These are phyloP conservation scores for Pangasius larnaudii DNA, from an alignment of 2,797 vertebrate genomes.

Conservation along the genomic window DNA sequence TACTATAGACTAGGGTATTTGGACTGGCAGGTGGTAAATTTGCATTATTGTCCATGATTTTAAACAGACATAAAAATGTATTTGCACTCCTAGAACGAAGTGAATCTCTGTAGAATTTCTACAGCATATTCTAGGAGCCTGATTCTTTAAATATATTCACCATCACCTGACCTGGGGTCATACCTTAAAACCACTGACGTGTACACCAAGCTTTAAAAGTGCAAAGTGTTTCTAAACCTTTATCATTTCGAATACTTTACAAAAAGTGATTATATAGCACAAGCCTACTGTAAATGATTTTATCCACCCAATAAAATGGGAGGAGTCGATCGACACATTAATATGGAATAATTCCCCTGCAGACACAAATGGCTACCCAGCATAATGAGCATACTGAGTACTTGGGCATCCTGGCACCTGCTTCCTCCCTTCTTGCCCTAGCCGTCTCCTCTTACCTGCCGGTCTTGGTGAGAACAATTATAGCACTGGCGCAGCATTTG, in stretches of 20 bases:
- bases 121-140: background rate
- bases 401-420: background rate
- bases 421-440: background rate
- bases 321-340: background rate
- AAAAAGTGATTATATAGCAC: background rate
- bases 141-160: background rate
- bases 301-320: background rate
- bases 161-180: background rate
- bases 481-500: slow-evolving; percentile 94
- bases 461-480: slow-evolving; percentile 95
- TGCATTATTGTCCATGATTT: background rate
- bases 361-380: background rate
- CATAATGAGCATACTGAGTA: background rate
- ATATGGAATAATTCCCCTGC: background rate
- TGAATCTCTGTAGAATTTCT: too few relatives aligned
- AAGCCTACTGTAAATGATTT: background rate
- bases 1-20: background rate
- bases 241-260: background rate
- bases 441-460: slow-evolving; percentile 85
- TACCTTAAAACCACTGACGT: background rate
- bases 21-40: background rate
- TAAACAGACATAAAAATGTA: background rate
- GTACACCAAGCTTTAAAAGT: background rate
- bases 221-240: background rate
- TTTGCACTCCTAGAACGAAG: background rate